Conservation (phyloP, 2,888 invertebrate species). For the Entomobrya multifasciata region DNA sequence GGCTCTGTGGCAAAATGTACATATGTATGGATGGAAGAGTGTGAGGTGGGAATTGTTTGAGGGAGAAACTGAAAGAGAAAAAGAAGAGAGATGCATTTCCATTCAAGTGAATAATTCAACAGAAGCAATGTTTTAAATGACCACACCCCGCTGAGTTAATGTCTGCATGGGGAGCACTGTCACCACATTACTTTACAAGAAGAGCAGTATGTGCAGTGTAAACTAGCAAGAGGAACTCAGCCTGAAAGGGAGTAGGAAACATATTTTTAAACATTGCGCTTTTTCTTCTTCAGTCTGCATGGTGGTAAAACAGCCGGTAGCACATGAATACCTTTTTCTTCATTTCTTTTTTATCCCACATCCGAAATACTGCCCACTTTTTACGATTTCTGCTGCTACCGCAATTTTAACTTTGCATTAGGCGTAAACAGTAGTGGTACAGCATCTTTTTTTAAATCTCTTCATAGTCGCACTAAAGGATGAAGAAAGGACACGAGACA, state of each 20-base stretch:
- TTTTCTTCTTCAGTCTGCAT: background rate
- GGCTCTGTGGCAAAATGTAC: background rate
- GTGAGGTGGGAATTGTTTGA: slow-evolving; percentile 50
- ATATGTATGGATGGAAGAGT: too few species aligned
- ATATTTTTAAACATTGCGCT: background rate
- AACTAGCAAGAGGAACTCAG: background rate
- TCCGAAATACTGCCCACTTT: background rate
- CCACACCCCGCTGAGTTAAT: slow-evolving; percentile 67
- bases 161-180: slow-evolving; percentile 62
- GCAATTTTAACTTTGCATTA: background rate
- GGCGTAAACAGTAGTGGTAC: background rate
- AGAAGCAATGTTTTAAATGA: slow-evolving; percentile 65
- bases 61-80: slow-evolving; percentile 18
- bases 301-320: background rate
- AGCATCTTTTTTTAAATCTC: background rate
- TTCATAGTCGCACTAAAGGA: background rate
- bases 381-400: background rate
- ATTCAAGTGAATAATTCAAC: slow-evolving; percentile 69
- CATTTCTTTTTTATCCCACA: too few species aligned
- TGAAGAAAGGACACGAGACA: background rate
- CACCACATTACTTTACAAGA: slow-evolving; percentile 56
- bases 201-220: background rate
- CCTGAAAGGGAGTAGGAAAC: background rate
- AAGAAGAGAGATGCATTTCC: slow-evolving; percentile 59
- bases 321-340: slow-evolving; percentile 6